A percentile compares a stretch with the other conserved stretches of the same genome.
Evolutionary conservation across 2,797 vertebrate species (phyloP).

Genomic region (Pantherophis vulpinus): DNA sequence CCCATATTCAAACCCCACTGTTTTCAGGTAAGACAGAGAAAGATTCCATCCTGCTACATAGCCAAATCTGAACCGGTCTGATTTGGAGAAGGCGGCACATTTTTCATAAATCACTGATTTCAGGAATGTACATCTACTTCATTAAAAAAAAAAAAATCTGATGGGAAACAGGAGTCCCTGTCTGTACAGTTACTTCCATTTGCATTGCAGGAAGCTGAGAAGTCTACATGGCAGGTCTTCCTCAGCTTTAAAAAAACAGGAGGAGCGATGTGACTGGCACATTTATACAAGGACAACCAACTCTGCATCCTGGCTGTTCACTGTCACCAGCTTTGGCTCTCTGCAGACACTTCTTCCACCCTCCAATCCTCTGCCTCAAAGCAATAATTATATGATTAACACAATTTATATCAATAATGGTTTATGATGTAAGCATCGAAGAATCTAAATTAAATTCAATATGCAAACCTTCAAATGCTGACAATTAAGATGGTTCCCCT

Average conservation of each 20-base stretch:
- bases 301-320: not conserved
- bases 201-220: not conserved
- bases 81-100: not conserved
- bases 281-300: not conserved
- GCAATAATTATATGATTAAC: not conserved
- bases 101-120: not conserved
- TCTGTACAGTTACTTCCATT: not conserved
- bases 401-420: not conserved
- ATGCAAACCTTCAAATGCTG: constrained; percentile 29
- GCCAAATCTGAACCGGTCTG: not conserved
- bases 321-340: not conserved
- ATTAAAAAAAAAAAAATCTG: not conserved
- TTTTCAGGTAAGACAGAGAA: not conserved
- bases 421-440: not conserved
- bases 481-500: constrained; percentile 22
- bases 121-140: not conserved
- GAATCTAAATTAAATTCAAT: constrained; percentile 36
- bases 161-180: not conserved
- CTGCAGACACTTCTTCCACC: constrained; percentile 18
- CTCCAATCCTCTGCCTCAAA: constrained; percentile 30
- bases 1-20: not conserved
- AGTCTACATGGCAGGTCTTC: not conserved
- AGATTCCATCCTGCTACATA: not conserved
- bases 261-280: not conserved
- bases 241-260: not conserved